Conservation (phyloP, 2,797 vertebrate genomes). For the Onychomys leucogaster region DNA sequence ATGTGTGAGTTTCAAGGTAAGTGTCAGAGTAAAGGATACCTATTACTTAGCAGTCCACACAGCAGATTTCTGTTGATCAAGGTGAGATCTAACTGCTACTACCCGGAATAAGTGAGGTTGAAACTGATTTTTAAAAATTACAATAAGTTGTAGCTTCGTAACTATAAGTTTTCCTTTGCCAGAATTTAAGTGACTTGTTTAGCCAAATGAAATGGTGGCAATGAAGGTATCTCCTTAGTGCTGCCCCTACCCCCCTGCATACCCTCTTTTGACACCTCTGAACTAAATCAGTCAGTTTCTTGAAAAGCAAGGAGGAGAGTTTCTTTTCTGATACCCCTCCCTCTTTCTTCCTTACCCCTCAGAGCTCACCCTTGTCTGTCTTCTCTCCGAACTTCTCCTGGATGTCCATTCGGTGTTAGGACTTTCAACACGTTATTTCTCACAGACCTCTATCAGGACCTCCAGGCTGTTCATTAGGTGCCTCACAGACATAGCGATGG, state of each 20-base stretch:
- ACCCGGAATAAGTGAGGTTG: neutral
- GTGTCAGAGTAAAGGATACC: neutral
- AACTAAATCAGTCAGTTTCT: neutral
- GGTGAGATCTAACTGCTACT: conserved; percentile 4
- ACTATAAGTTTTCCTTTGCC: neutral
- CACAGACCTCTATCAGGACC: neutral
- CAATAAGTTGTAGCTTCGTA: neutral
- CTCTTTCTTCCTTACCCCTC: neutral
- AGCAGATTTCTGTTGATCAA: neutral
- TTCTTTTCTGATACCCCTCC: neutral
- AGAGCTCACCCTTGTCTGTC: neutral
- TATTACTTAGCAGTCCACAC: neutral
- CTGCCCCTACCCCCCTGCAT: accelerated
- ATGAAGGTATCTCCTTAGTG: neutral
- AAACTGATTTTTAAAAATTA: conserved; percentile 11
- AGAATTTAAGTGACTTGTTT: neutral
- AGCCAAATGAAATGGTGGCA: neutral
- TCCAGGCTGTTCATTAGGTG: neutral
- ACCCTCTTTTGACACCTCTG: neutral
- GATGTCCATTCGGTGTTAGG: neutral
- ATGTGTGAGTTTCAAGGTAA: conserved; percentile 40
- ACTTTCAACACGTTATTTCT: neutral
- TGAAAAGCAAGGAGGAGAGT: neutral
- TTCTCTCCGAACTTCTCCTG: neutral
- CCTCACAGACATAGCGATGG: neutral